Conservation (phyloP, 64 coral and sea anemone species). For the Cladopsammia gracilis region DNA sequence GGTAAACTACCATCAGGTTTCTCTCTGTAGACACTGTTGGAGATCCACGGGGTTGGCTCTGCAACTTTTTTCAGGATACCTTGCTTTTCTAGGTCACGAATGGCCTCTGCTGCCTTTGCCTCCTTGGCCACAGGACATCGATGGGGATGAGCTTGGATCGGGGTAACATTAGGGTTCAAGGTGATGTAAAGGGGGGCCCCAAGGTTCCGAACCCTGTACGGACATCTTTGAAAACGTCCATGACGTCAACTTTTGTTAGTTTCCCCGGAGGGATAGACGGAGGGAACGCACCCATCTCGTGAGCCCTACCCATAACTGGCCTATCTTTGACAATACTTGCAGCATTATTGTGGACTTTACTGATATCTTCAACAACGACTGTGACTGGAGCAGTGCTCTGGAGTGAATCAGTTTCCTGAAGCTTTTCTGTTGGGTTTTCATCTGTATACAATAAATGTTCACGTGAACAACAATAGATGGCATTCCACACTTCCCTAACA, state of each 20-base stretch:
- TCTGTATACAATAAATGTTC: too few relatives aligned
- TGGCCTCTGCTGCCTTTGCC: constrained; percentile 34
- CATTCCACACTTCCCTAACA: too few relatives aligned
- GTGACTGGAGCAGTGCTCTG: too few relatives aligned
- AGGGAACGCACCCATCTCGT: constrained; percentile 2
- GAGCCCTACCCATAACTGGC: neutral
- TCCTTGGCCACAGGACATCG: constrained; percentile 55
- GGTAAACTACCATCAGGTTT: constrained; percentile 67
- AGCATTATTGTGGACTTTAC: neutral
- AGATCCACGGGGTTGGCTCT: constrained; percentile 60
- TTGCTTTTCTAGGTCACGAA: neutral
- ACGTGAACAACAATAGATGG: too few relatives aligned
- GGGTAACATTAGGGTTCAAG: neutral
- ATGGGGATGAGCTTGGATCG: constrained; percentile 60
- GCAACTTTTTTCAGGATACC: constrained; percentile 44
- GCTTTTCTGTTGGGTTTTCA: neutral
- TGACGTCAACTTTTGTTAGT: neutral
- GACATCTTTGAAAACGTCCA: too few relatives aligned
- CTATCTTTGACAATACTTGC: neutral
- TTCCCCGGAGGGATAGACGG: constrained; percentile 46
- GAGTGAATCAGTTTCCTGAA: neutral
- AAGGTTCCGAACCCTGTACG: too few relatives aligned
- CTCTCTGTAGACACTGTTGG: constrained; percentile 66
- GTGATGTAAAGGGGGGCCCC: too few relatives aligned
- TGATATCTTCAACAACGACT: too few relatives aligned